Conservation (phyloP, 2,797 vertebrate species). For the Coregonus ussuriensis region DNA sequence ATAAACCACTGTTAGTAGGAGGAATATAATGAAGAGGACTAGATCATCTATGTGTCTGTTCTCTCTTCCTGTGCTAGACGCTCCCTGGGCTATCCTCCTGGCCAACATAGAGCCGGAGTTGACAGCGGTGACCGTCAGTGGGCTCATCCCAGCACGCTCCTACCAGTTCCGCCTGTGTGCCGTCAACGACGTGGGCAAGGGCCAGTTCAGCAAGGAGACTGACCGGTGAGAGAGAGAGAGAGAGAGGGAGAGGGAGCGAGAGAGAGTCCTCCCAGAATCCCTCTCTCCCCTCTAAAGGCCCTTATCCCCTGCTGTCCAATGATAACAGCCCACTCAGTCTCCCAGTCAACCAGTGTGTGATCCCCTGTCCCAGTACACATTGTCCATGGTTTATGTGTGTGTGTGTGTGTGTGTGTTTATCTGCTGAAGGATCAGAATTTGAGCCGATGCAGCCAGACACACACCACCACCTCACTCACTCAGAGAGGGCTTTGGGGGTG, state of each 20-base stretch:
- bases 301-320: not conserved
- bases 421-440: slow-evolving; percentile 24
- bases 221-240: slow-evolving; percentile 81
- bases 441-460: slow-evolving; percentile 13
- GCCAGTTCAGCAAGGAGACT: slow-evolving; percentile 95
- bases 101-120: slow-evolving; percentile 88
- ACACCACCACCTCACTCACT: slow-evolving; percentile 13
- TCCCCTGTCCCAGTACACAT: slow-evolving; percentile 39
- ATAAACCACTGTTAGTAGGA: not conserved
- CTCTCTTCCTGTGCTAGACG: slow-evolving; percentile 71
- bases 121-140: slow-evolving; percentile 80
- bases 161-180: slow-evolving; percentile 97
- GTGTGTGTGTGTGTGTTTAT: slow-evolving; percentile 12
- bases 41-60: not conserved
- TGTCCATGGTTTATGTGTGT: not conserved
- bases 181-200: slow-evolving; percentile 92
- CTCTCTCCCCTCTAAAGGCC: not conserved
- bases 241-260: not conserved
- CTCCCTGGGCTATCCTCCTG: slow-evolving; percentile 90
- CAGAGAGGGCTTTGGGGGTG: slow-evolving; percentile 42
- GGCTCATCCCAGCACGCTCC: slow-evolving; percentile 90
- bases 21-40: slow-evolving; percentile 2
- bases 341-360: slow-evolving; percentile 44
- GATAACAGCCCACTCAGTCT: slow-evolving; percentile 19
- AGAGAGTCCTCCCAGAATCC: not conserved